These are phyloP conservation scores for Willisornis vidua DNA, from an alignment of 2,113 vertebrate species.

Conservation along the genomic window DNA sequence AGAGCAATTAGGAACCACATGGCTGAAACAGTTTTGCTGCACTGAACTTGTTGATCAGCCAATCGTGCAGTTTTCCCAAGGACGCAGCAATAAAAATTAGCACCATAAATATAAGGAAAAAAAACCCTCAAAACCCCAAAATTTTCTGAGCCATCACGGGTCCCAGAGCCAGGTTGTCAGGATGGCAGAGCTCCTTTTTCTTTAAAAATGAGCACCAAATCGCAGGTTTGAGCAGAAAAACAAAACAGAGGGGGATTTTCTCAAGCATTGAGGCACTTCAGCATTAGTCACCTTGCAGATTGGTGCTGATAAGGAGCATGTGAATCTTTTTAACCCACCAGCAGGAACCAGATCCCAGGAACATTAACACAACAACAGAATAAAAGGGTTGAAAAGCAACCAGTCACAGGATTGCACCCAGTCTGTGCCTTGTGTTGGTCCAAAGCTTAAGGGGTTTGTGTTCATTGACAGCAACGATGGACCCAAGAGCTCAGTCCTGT, in stretches of 20 bases:
- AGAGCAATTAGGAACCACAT: constrained; percentile 1
- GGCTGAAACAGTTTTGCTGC: constrained; percentile 26
- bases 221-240: background rate
- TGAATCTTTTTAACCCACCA: background rate
- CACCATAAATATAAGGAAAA: background rate
- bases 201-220: background rate
- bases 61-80: background rate
- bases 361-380: background rate
- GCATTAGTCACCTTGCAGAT: constrained; percentile 9
- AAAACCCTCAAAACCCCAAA: background rate
- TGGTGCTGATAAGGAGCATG: background rate
- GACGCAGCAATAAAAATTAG: background rate
- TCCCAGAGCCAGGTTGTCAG: background rate
- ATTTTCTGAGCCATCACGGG: background rate
- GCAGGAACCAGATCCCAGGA: background rate
- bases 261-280: background rate
- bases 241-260: background rate
- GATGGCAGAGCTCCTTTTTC: background rate
- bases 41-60: background rate
- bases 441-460: background rate
- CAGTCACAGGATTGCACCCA: too few species aligned
- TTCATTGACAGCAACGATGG: rapidly evolving
- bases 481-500: background rate
- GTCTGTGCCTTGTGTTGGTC: background rate
- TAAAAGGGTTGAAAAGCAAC: background rate